Evolutionary conservation across 1,140 invertebrate species (phyloP).

Genomic region (Colletes latitarsis): DNA sequence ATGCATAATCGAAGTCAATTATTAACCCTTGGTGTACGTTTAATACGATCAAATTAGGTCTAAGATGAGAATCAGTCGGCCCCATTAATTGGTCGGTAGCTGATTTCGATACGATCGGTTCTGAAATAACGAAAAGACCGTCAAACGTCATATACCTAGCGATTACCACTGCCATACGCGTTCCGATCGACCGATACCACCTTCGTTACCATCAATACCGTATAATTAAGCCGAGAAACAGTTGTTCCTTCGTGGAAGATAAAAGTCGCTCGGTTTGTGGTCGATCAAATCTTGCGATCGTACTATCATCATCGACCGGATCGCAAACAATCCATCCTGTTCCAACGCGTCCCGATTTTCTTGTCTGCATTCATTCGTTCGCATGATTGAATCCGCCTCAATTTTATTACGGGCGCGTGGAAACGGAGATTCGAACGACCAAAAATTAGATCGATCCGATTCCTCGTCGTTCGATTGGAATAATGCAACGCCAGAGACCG

Average conservation of each 20-base stretch:
- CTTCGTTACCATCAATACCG: constrained; percentile 28
- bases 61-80: not conserved
- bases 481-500: no score
- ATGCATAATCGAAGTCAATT: not conserved
- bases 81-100: not conserved
- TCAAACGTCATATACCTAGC: constrained; percentile 11
- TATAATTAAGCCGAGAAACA: constrained; percentile 48
- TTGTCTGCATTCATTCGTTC: constrained; percentile 36
- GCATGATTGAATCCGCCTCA: constrained; percentile 10
- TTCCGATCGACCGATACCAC: constrained; percentile 12
- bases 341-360: constrained; percentile 39
- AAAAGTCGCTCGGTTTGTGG: constrained; percentile 31
- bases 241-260: constrained; percentile 9
- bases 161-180: constrained; percentile 48
- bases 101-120: constrained; percentile 17
- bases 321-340: constrained; percentile 41
- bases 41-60: not conserved
- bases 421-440: constrained; percentile 10
- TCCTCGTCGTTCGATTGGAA: no score
- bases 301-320: not conserved
- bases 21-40: constrained; percentile 3
- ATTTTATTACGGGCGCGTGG: not conserved
- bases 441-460: no score
- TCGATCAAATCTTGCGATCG: constrained; percentile 12
- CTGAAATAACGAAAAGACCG: constrained; percentile 37